phyloP scores from a whole-genome alignment of 2,888 invertebrate species.

The Choristoneura rosaceana region DNA sequence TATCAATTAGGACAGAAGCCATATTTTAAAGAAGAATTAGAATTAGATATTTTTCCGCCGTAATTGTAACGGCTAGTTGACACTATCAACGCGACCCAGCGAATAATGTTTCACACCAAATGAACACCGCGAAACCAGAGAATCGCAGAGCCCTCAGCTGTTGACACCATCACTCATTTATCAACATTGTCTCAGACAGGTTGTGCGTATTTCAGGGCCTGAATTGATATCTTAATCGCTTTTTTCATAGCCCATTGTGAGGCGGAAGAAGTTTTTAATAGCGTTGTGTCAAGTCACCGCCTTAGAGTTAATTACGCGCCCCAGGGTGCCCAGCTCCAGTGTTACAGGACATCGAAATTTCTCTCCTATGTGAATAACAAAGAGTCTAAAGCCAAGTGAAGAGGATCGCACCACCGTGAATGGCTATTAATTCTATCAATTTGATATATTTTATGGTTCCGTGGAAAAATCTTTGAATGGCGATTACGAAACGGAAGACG shows the following conservation, averaged over 20 bases:
- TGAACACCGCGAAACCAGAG: too few species aligned
- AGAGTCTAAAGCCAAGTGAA: neutral
- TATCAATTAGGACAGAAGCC: too few species aligned
- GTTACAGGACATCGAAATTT: neutral
- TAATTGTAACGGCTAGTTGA: too few species aligned
- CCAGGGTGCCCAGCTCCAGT: slow-evolving; percentile 2
- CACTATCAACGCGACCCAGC: too few species aligned
- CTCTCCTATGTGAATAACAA: neutral
- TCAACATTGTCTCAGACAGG: neutral
- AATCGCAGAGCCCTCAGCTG: neutral
- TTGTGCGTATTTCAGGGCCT: neutral
- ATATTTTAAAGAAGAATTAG: too few species aligned
- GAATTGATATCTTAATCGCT: slow-evolving; percentile 16
- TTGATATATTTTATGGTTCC: slow-evolving; percentile 29
- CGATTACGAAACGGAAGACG: too few species aligned
- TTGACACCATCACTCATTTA: neutral
- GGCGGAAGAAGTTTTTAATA: slow-evolving; percentile 17
- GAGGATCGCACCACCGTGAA: neutral
- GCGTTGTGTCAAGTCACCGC: slow-evolving; percentile 32
- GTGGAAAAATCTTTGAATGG: neutral
- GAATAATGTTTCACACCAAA: too few species aligned
- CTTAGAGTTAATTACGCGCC: slow-evolving; percentile 14
- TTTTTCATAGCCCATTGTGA: slow-evolving; percentile 20
- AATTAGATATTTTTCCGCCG: too few species aligned
- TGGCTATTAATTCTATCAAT: slow-evolving; percentile 27